Conservation (phyloP, 2,888 invertebrate genomes). For the Drosophila nigritarsus region DNA sequence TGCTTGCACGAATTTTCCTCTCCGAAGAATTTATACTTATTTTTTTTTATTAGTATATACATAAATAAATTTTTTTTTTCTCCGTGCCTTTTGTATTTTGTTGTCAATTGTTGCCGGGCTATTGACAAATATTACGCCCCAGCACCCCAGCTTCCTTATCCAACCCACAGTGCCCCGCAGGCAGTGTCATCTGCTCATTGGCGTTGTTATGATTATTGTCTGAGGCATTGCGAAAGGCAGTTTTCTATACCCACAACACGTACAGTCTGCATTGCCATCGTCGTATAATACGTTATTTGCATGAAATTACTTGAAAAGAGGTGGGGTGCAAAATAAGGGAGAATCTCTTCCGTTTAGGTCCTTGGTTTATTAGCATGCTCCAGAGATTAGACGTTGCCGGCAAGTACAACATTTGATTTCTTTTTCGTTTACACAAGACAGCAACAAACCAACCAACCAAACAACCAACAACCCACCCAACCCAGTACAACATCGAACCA, state of each 20-base stretch:
- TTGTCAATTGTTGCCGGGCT: conserved; percentile 71
- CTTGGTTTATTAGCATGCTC: conserved; percentile 80
- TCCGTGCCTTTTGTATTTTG: conserved; percentile 38
- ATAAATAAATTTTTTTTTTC: not conserved
- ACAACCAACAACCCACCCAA: conserved; percentile 13
- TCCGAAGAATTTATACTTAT: conserved; percentile 11
- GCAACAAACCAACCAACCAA: conserved; percentile 20
- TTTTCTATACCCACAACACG: conserved; percentile 76
- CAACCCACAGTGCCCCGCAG: conserved; percentile 16
- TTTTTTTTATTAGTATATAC: conserved; percentile 15
- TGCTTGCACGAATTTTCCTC: conserved; percentile 43
- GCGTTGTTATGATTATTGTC: conserved; percentile 76
- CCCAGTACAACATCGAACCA: conserved; percentile 7
- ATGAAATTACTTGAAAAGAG: conserved; percentile 68
- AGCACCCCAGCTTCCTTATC: not conserved
- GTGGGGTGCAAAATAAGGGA: conserved; percentile 6
- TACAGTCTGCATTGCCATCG: conserved; percentile 53
- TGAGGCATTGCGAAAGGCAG: conserved; percentile 57
- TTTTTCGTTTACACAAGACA: conserved; percentile 56
- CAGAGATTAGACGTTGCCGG: conserved; percentile 75
- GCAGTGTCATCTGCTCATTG: conserved; percentile 43
- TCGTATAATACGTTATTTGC: conserved; percentile 78
- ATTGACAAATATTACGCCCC: conserved; percentile 73
- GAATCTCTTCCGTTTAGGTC: conserved; percentile 21
- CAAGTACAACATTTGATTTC: conserved; percentile 80